Base-by-base conservation (phyloP, 2,797 vertebrate species). In the Alauda arvensis region DNA sequence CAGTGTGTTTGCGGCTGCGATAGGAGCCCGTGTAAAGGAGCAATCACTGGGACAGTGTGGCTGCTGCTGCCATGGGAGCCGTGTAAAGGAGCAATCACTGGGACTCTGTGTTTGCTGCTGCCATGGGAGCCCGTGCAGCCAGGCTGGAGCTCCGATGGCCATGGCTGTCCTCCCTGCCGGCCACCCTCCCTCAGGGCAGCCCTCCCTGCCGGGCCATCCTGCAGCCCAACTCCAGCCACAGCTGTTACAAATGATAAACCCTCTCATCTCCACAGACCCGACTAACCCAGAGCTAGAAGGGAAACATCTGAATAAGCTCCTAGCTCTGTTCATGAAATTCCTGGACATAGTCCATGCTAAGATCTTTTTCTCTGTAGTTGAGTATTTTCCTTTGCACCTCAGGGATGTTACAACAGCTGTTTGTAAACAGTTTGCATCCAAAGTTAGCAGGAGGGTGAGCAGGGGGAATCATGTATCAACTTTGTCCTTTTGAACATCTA, bases 331-430 rank as follows among this genome's bases (percentile, higher is more conserved):
- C 3, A 31, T 65, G 20, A 49, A 91, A 89, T 94, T 94, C 83
- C 92, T 94, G 93, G 93, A 93, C 67, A 45, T n/a, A 60, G 75
- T 94, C 92, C 94, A 95, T 42, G 76, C 87, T 91, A 91, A 92
- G 94, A 90, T 84, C 84, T 90, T 78, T 85, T 86, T 87, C 52
- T 67, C 62, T 91, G 46, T 72, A 80, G 63, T 57, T 60, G 67
- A 78, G 70, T 82, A 85, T 79, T 94, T 94, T 88, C 61, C 63
- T 92, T 93, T 76, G 82, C 91, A 90, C 80, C 85, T 85, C 39
- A 52, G 90, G 84, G 95, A 92, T 94, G 90, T 93, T 94, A 70
- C 79, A 80, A 88, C 95, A 96, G 93, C 94, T 94, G 93, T 95
- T 95, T 96, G 92, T 96, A 95, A 96, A 95, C 94, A 95, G 67